Conservation (phyloP, 2,113 vertebrate genomes). For the Lethenteron camtschaticum region DNA sequence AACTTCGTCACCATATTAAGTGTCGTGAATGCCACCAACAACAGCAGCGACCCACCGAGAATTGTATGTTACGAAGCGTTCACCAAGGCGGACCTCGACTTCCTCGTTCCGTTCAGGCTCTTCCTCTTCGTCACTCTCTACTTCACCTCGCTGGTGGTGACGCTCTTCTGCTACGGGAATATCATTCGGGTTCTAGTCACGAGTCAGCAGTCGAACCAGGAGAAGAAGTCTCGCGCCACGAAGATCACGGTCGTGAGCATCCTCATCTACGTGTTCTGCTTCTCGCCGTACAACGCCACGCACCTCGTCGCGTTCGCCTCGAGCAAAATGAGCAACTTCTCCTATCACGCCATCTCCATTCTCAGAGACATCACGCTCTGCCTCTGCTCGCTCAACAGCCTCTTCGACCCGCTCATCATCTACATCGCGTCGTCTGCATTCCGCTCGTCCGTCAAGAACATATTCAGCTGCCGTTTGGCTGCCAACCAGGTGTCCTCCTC, state of each 20-base stretch:
- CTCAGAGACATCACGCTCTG: constrained; percentile 11
- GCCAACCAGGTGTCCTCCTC: too few relatives aligned
- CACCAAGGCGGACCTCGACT: constrained; percentile 18
- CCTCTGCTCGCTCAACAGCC: constrained; percentile 47
- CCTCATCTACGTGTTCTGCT: constrained; percentile 39
- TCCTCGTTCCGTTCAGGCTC: constrained; percentile 36
- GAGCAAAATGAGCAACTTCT: constrained; percentile 16
- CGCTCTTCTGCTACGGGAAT: constrained; percentile 33
- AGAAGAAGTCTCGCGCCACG: constrained; percentile 25
- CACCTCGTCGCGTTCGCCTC: constrained; percentile 39
- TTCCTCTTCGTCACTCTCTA: constrained; percentile 43
- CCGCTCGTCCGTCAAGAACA: constrained; percentile 18
- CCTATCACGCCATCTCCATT: constrained; percentile 35
- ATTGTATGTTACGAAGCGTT: constrained; percentile 30
- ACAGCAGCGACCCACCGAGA: rapidly evolving
- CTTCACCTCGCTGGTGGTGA: constrained; percentile 32
- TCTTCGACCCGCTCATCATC: constrained; percentile 56
- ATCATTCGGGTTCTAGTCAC: constrained; percentile 17
- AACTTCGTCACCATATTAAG: constrained; percentile 24
- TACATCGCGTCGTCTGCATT: constrained; percentile 49
- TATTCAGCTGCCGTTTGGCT: too few relatives aligned
- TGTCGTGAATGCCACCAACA: neutral
- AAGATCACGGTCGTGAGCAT: constrained; percentile 34
- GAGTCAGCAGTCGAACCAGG: constrained; percentile 9
- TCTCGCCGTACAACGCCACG: constrained; percentile 53